Percentiles rank a stretch among this genome's conserved stretches.
Evolutionary conservation across 2,113 vertebrate species (phyloP).

Genomic region (Perca fluviatilis): DNA sequence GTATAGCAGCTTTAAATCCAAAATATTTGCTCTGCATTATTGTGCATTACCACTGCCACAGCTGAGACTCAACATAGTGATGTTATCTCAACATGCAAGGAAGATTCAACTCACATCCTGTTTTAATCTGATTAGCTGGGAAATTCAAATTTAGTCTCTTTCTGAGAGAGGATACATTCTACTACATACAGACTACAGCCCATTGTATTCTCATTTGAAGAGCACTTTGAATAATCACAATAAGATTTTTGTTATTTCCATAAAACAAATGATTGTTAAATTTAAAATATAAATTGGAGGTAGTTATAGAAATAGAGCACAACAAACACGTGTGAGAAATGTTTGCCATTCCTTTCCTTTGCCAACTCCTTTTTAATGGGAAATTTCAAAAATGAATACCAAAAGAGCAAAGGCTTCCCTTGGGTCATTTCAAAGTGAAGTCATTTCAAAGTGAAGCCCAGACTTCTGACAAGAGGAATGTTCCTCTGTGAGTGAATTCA

Average conservation of each 20-base stretch:
- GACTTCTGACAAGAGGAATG: constrained; percentile 13
- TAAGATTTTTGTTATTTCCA: background rate
- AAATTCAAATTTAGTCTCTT: background rate
- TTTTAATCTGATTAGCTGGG: constrained; percentile 15
- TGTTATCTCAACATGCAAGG: constrained; percentile 3
- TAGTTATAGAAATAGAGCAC: background rate
- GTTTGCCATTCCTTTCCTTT: background rate
- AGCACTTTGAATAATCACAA: background rate
- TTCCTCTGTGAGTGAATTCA: constrained; percentile 51
- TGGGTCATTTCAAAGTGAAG: constrained; percentile 8
- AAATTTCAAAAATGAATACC: background rate
- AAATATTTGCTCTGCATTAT: constrained; percentile 24
- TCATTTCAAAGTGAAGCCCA: background rate
- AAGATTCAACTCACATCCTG: constrained; percentile 12
- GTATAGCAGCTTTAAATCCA: constrained; percentile 13
- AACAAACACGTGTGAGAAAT: background rate
- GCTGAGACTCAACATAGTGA: constrained; percentile 13
- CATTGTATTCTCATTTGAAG: background rate
- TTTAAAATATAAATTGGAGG: background rate
- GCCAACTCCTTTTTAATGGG: background rate
- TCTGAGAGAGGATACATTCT: background rate
- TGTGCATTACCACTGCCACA: background rate
- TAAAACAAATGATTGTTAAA: background rate
- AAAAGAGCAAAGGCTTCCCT: background rate
- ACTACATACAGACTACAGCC: background rate